A percentile compares a stretch with the other conserved stretches of the same genome.
Conservation (phyloP, 2,888 invertebrate species). For the Megaustenia siamemsis region DNA sequence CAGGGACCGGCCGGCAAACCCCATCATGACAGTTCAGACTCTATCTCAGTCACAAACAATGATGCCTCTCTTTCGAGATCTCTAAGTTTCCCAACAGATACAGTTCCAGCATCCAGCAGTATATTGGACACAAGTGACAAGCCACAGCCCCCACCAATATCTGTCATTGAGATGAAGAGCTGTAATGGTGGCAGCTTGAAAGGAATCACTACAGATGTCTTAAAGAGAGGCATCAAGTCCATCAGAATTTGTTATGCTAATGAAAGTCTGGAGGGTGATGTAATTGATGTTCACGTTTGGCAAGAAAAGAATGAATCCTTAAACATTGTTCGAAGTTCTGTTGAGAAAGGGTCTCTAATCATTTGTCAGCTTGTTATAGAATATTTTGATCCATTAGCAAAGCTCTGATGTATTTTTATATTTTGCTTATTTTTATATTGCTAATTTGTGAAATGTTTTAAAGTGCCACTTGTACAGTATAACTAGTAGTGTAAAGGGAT, state of each 20-base stretch:
- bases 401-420: constrained; percentile 37
- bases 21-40: not conserved
- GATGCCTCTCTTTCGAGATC: not conserved
- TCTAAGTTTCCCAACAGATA: not conserved
- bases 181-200: not conserved
- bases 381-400: constrained; percentile 23
- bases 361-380: constrained; percentile 36
- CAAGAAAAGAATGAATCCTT: constrained; percentile 37
- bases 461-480: too few species aligned
- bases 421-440: too few species aligned
- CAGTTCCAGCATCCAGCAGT: not conserved
- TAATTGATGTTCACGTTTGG: constrained; percentile 68
- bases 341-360: constrained; percentile 39
- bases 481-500: too few species aligned
- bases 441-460: too few species aligned
- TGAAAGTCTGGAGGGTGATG: constrained; percentile 72
- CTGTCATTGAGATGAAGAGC: not conserved
- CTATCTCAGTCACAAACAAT: not conserved
- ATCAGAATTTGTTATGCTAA: constrained; percentile 68
- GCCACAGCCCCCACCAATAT: not conserved
- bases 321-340: constrained; percentile 49
- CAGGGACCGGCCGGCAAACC: too few species aligned
- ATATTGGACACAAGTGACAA: not conserved
- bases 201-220: constrained; percentile 55
- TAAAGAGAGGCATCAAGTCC: constrained; percentile 62